Evolutionary conservation across 2,113 vertebrate species (phyloP).

Genomic region (Scomber japonicus): DNA sequence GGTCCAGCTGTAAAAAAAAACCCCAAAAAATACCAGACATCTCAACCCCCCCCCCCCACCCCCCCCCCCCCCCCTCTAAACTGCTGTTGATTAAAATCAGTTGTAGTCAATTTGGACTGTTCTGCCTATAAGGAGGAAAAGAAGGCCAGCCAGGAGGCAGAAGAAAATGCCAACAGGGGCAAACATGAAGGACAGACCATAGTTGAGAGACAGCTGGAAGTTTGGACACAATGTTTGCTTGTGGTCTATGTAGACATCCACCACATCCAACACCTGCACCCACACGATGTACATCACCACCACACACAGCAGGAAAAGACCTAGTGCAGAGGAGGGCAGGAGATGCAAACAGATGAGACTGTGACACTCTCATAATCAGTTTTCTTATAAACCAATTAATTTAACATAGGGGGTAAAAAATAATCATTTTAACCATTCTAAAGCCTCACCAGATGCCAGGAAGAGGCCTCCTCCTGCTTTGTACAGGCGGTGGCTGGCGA

Average conservation of each 20-base stretch:
- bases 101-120: constrained; percentile 82
- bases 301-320: constrained; percentile 90
- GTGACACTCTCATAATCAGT: background rate
- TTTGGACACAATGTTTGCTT: constrained; percentile 81
- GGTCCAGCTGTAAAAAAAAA: background rate
- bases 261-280: constrained; percentile 91
- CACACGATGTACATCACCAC: constrained; percentile 95
- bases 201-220: constrained; percentile 87
- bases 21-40: background rate
- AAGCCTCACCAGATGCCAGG: constrained; percentile 88
- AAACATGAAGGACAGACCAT: constrained; percentile 95
- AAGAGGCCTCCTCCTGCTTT: constrained; percentile 94
- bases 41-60: background rate
- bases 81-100: constrained; percentile 48
- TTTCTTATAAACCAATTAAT: background rate
- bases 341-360: background rate
- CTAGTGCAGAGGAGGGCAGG: constrained; percentile 73
- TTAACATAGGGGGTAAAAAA: background rate
- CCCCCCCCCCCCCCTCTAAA: background rate
- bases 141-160: constrained; percentile 90
- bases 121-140: constrained; percentile 92
- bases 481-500: constrained; percentile 91
- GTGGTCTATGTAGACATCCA: constrained; percentile 85
- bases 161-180: constrained; percentile 94
- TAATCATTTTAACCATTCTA: background rate